Base-by-base conservation (phyloP, 2,888 invertebrate genomes). In the Nomada lathburiana region DNA sequence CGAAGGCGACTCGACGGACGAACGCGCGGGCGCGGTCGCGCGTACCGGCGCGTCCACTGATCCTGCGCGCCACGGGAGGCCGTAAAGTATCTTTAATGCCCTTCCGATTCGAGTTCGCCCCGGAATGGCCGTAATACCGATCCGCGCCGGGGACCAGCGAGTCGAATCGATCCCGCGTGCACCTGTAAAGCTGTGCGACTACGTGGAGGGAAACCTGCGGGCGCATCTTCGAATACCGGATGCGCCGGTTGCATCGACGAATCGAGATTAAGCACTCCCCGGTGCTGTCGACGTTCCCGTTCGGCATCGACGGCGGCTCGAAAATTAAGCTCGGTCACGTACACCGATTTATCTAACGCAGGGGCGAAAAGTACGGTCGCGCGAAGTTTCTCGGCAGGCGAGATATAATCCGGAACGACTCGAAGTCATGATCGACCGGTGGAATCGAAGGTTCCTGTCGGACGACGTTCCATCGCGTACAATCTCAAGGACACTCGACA, bases 11-110 rank as follows among this genome's bases (percentile, higher is more conserved):
- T 76, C 57, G 20, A 67, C 72, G 65, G 60, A 63, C 42, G 50
- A n/a, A 74, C 79, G 83, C 65, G 76, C 75, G 80, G 77, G 16
- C 44, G 69, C n/a, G 83, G 53, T 20, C 69, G 84, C 76, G 82
- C 83, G 83, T 85, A 80, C 64, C 83, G 44, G 76, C 76, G 89
- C 85, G 86, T 82, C 63, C 83, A 78, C 76, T 50, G 70, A 68
- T 83, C 47, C 65, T 68, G 67, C 64, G 83, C 92, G 57, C 92
- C 87, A 80, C 90, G 87, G 90, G 90, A 88, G 81, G 85, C 88
- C 89, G 91, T 91, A 90, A 92, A 91, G 92, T 89, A 90, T 90
- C 87, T 90, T 91, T 89, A 90, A 90, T 91, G 90, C 84, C 89
- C 90, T 91, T 91, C 86, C 90, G 88, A 91, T 91, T 91, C 91